Evolutionary conservation across 2,113 vertebrate species (phyloP).

Genomic region (Epinephelus moara): DNA sequence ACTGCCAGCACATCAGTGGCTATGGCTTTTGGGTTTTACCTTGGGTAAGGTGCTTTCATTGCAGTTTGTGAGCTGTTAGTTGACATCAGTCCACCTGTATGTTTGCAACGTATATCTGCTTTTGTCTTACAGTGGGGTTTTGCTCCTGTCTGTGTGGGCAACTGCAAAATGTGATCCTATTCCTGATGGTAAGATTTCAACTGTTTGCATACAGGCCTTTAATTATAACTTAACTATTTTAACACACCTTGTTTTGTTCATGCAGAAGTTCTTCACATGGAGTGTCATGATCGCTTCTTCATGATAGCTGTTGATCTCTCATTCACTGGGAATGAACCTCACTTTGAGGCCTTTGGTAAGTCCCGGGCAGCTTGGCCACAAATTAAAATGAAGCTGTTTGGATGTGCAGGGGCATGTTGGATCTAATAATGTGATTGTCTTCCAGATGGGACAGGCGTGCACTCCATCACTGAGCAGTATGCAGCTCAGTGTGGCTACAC

Average conservation of each 20-base stretch:
- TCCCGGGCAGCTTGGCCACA: background rate
- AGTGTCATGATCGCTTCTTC: slow-evolving; percentile 62
- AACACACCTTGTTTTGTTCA: background rate
- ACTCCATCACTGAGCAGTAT: slow-evolving; percentile 63
- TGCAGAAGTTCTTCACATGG: slow-evolving; percentile 42
- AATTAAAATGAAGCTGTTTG: no score
- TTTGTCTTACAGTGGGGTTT: slow-evolving; percentile 46
- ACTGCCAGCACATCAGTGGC: slow-evolving; percentile 40
- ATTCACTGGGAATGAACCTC: slow-evolving; percentile 25
- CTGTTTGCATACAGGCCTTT: no score
- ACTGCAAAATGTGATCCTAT: background rate
- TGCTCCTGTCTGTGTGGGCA: slow-evolving; percentile 35
- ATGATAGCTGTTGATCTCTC: slow-evolving; percentile 50
- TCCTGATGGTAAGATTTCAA: background rate
- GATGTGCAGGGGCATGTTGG: no score
- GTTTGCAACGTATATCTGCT: background rate
- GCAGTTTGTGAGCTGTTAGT: background rate
- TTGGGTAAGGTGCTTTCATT: slow-evolving; percentile 25
- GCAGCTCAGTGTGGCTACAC: slow-evolving; percentile 77
- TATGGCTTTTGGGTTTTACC: slow-evolving; percentile 48
- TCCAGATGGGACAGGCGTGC: slow-evolving; percentile 58
- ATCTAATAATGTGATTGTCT: background rate
- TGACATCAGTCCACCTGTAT: no score
- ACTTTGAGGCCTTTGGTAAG: slow-evolving; percentile 70
- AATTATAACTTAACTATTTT: no score